Evolutionary conservation across 2,113 vertebrate genomes (phyloP).

Genomic region (Megaceryle maxima): DNA sequence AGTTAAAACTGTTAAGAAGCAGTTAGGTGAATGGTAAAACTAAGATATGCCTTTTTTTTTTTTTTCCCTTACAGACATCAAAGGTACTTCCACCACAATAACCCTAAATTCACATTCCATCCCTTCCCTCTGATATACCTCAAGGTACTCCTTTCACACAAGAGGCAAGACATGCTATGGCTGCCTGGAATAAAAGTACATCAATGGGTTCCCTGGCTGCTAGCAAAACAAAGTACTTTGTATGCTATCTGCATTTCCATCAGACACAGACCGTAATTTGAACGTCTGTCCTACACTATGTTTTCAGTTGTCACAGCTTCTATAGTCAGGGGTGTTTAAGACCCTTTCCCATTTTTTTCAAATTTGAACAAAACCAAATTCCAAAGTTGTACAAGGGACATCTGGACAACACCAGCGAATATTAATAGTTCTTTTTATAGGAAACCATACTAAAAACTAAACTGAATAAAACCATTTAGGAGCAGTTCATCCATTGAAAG

Average conservation of each 20-base stretch:
- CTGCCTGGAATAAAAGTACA: neutral
- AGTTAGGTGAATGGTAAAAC: neutral
- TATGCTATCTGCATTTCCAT: neutral
- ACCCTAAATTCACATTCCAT: neutral
- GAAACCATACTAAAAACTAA: neutral
- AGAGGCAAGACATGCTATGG: neutral
- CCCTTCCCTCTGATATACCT: neutral
- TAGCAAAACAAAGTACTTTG: neutral
- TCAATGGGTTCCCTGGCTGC: rapidly evolving
- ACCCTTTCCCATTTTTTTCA: neutral
- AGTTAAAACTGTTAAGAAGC: neutral
- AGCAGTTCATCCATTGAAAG: neutral
- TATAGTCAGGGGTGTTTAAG: neutral
- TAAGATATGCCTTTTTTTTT: neutral
- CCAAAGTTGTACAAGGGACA: neutral
- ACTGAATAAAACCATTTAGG: neutral
- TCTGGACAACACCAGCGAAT: neutral
- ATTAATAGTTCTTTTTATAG: neutral
- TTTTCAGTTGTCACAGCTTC: neutral
- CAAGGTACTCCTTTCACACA: neutral
- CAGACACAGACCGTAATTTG: neutral
- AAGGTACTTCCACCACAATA: neutral
- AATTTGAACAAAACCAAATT: neutral
- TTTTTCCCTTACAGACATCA: neutral
- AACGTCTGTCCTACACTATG: neutral